These are phyloP conservation scores for Trinectes maculatus DNA, from an alignment of 2,113 vertebrate genomes.

Conservation along the genomic window DNA sequence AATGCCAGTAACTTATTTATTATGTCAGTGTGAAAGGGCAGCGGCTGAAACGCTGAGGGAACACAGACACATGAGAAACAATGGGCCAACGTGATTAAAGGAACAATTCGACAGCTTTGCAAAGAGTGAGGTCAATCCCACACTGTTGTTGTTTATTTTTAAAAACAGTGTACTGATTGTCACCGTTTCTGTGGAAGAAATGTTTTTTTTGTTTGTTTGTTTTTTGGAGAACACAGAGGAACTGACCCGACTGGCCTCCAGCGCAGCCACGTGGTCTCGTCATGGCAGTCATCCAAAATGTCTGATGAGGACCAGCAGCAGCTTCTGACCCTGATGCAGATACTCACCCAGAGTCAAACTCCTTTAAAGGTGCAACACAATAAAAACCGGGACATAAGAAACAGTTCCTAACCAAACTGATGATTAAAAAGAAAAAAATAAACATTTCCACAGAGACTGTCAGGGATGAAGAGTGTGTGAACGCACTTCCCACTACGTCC, in stretches of 20 bases:
- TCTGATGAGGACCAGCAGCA: slow-evolving; percentile 80
- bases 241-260: slow-evolving; percentile 68
- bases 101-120: no score
- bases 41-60: not conserved
- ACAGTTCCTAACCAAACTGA: no score
- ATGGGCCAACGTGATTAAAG: no score
- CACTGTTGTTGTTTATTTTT: no score
- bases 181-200: no score
- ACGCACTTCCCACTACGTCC: slow-evolving; percentile 70
- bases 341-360: slow-evolving; percentile 69
- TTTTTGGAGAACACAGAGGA: no score
- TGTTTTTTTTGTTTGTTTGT: no score
- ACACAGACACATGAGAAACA: not conserved
- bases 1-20: not conserved
- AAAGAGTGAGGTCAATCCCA: no score
- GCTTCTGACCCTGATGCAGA: slow-evolving; percentile 65
- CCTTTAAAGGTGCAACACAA: slow-evolving; percentile 47
- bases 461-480: not conserved
- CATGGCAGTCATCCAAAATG: slow-evolving; percentile 78
- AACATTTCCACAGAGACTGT: no score
- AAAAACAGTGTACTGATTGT: no score
- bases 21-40: not conserved
- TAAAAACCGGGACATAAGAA: not conserved
- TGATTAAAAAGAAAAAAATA: no score
- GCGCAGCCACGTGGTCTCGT: slow-evolving; percentile 81